Conservation (phyloP, 2,797 vertebrate genomes). For the Anguilla marmorata region DNA sequence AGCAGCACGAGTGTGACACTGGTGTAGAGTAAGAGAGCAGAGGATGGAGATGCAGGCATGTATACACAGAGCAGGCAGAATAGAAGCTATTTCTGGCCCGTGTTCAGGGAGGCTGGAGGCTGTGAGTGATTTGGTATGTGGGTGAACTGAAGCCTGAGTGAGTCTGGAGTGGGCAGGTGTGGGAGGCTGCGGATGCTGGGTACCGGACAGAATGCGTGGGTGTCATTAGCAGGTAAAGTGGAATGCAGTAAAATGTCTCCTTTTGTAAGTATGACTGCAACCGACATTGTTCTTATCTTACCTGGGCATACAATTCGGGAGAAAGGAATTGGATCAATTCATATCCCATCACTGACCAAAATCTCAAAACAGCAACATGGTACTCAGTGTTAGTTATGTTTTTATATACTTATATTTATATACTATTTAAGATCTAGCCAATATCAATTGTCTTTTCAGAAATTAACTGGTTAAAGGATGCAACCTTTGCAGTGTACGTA, state of each 20-base stretch:
- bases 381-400: background rate
- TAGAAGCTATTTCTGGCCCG: background rate
- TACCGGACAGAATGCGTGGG: background rate
- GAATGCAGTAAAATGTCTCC: background rate
- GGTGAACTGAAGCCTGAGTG: background rate
- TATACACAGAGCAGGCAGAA: background rate
- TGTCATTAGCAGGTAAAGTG: background rate
- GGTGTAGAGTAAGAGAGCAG: too few species aligned
- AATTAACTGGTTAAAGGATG: background rate
- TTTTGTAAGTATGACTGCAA: background rate
- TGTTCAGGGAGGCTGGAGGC: background rate
- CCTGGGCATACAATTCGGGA: background rate
- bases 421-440: background rate
- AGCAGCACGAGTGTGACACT: too few species aligned
- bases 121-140: background rate
- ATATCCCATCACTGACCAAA: background rate
- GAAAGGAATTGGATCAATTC: background rate
- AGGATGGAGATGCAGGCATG: too few species aligned
- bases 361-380: background rate
- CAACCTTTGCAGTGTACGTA: too few species aligned
- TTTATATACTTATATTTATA: background rate
- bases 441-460: background rate
- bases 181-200: background rate
- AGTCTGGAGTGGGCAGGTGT: background rate
- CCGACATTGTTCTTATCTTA: background rate